Percentiles rank a stretch among this genome's conserved stretches.
Conservation (phyloP, 2,797 vertebrate genomes). For the Enteromius radiatus region DNA sequence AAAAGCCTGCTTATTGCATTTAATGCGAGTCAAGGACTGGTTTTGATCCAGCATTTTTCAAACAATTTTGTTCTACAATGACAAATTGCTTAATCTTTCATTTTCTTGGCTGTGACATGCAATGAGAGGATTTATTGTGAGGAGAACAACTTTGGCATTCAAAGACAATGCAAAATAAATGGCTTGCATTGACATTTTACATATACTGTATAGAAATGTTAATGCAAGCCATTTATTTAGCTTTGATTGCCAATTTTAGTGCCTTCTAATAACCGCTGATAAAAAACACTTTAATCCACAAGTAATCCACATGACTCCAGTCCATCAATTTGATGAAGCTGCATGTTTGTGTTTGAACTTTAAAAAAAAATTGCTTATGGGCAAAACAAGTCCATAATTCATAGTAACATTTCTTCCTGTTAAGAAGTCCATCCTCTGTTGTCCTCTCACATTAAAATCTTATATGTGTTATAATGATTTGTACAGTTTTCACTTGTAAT, state of each 20-base stretch:
- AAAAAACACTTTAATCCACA: not conserved
- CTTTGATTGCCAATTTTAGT: too few species aligned
- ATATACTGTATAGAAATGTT: not conserved
- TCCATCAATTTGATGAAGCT: not conserved
- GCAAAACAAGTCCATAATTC: not conserved
- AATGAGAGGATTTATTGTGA: not conserved
- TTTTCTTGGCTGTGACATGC: constrained; percentile 12
- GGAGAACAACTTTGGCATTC: not conserved
- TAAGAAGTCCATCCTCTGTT: not conserved
- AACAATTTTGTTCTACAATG: not conserved
- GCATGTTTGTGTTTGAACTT: not conserved
- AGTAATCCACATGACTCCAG: not conserved
- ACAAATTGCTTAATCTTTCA: not conserved
- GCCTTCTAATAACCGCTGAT: not conserved
- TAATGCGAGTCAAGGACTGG: not conserved
- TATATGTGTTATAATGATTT: not conserved
- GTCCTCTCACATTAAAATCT: not conserved
- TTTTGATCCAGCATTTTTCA: constrained; percentile 9
- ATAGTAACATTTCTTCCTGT: not conserved
- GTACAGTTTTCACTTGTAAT: not conserved
- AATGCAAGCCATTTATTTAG: too few species aligned
- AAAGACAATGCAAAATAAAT: constrained; percentile 10
- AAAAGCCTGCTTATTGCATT: constrained; percentile 15
- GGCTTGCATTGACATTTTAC: not conserved
- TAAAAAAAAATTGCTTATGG: not conserved